These are phyloP conservation scores for Trachelus iudaicus DNA, from an alignment of 2,888 invertebrate genomes.

Conservation along the genomic window DNA sequence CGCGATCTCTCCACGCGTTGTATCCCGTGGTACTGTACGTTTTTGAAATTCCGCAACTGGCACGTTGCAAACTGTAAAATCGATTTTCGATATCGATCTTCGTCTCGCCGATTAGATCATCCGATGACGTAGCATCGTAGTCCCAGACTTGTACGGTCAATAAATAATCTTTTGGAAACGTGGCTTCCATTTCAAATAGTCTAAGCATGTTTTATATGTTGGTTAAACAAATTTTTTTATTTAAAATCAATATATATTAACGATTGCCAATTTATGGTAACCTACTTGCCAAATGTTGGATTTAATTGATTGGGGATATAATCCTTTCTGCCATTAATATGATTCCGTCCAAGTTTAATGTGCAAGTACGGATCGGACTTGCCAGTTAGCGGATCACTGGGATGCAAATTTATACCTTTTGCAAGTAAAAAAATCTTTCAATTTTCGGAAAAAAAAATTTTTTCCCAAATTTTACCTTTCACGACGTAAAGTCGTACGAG, in stretches of 20 bases:
- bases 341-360: constrained; percentile 75
- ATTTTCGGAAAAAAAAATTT: too few species aligned
- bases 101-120: constrained; percentile 88
- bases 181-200: constrained; percentile 79
- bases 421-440: constrained; percentile 58
- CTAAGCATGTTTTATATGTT: constrained; percentile 60
- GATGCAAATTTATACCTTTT: constrained; percentile 76
- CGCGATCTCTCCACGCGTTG: constrained; percentile 81
- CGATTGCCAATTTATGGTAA: constrained; percentile 17
- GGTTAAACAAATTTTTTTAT: background rate
- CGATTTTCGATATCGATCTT: constrained; percentile 89
- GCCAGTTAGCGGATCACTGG: constrained; percentile 75
- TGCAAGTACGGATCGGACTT: constrained; percentile 84
- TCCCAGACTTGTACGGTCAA: constrained; percentile 82
- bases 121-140: constrained; percentile 74
- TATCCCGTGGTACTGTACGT: constrained; percentile 77
- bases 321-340: constrained; percentile 75
- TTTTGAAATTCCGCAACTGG: constrained; percentile 79
- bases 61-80: constrained; percentile 82
- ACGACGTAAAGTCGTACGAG: constrained; percentile 81
- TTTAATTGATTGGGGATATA: constrained; percentile 79
- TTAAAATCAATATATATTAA: background rate
- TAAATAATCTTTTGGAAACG: constrained; percentile 80
- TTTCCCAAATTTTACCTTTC: constrained; percentile 49
- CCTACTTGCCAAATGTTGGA: constrained; percentile 85